phyloP scores from a whole-genome alignment of 2,113 vertebrate genomes.

The Lontra canadensis region DNA sequence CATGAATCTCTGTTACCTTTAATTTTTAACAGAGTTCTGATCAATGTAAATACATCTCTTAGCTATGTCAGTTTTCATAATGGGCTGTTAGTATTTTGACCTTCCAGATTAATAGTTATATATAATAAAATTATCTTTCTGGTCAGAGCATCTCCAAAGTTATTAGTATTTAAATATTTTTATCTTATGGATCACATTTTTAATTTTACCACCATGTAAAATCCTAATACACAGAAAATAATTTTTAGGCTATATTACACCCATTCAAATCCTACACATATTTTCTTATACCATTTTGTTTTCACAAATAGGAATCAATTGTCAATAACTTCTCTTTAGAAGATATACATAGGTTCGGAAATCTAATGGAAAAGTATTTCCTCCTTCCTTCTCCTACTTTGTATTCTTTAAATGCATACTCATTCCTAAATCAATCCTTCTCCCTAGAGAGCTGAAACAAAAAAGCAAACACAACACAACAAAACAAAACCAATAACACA shows the following conservation, averaged over 20 bases:
- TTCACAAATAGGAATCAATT: constrained; percentile 21
- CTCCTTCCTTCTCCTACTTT: neutral
- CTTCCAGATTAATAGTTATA: constrained; percentile 65
- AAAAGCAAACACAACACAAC: neutral
- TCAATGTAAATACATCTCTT: constrained; percentile 64
- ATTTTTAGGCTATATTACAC: neutral
- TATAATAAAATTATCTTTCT: constrained; percentile 75
- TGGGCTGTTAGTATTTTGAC: constrained; percentile 71
- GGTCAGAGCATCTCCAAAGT: constrained; percentile 15
- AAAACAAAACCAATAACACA: neutral
- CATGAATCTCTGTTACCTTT: constrained; percentile 72
- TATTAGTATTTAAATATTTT: constrained; percentile 51
- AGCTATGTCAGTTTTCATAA: constrained; percentile 73
- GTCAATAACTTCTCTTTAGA: neutral
- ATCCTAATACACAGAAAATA: neutral
- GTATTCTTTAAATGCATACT: neutral
- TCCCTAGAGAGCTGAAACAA: neutral
- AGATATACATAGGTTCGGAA: neutral
- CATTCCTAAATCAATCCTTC: neutral
- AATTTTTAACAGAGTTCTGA: constrained; percentile 73
- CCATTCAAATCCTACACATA: neutral
- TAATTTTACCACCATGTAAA: neutral
- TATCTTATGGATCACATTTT: constrained; percentile 6
- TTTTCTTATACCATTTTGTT: neutral
- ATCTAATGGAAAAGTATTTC: neutral